These are phyloP conservation scores for Syngnathus floridae DNA, from an alignment of 2,113 vertebrate species.

Conservation along the genomic window DNA sequence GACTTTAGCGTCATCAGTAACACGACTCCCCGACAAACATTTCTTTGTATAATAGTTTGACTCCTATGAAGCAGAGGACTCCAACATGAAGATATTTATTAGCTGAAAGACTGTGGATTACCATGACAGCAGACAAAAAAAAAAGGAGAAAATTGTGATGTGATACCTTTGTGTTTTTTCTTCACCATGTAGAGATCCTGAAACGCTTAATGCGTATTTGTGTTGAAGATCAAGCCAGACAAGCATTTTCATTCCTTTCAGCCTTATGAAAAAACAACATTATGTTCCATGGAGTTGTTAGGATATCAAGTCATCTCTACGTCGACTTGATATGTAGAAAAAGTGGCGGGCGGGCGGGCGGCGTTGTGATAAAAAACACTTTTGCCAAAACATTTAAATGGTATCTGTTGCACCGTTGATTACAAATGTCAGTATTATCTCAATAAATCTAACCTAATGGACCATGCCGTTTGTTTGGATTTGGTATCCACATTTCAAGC, in stretches of 20 bases:
- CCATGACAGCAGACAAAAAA: conserved; percentile 6
- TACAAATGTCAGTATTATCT: conserved; percentile 76
- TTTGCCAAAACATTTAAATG: conserved; percentile 59
- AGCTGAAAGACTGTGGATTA: conserved; percentile 54
- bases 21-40: conserved; percentile 53
- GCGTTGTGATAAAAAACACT: conserved; percentile 23
- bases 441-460: conserved; percentile 74
- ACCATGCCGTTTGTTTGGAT: conserved; percentile 30
- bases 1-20: conserved; percentile 47
- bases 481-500: conserved; percentile 13
- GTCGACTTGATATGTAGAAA: conserved; percentile 38
- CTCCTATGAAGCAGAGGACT: conserved; percentile 47
- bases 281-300: conserved; percentile 45
- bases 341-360: conserved; percentile 5
- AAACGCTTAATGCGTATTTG: conserved; percentile 60
- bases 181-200: conserved; percentile 38
- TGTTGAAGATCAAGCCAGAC: conserved; percentile 59
- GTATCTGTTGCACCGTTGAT: conserved; percentile 68
- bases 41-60: conserved; percentile 66
- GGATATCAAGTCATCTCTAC: conserved; percentile 54
- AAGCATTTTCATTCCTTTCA: conserved; percentile 62
- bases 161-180: conserved; percentile 59
- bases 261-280: conserved; percentile 52
- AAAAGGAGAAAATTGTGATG: conserved; percentile 56
- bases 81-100: conserved; percentile 58